These are phyloP conservation scores for Vombatus ursinus DNA, from an alignment of 2,113 vertebrate genomes.

Conservation along the genomic window DNA sequence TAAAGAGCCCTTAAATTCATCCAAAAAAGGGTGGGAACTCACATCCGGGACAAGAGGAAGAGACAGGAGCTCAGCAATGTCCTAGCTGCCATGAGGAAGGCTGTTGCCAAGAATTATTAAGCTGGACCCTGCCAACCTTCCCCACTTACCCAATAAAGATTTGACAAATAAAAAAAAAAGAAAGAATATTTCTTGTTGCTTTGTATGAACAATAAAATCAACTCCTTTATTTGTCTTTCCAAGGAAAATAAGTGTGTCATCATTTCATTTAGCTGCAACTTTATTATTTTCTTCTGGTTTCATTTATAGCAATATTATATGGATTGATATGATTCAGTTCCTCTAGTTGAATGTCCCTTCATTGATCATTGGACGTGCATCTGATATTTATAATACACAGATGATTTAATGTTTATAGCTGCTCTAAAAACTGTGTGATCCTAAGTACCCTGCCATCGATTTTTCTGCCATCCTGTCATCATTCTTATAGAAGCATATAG, in stretches of 20 bases:
- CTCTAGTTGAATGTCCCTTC: neutral
- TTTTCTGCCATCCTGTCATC: neutral
- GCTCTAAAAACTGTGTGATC: neutral
- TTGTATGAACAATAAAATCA: neutral
- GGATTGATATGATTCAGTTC: neutral
- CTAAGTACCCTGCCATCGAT: neutral
- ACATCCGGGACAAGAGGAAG: too few relatives aligned
- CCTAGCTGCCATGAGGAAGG: too few relatives aligned
- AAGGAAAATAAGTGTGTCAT: neutral
- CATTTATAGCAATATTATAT: neutral
- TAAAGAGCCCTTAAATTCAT: too few relatives aligned
- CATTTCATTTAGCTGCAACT: neutral
- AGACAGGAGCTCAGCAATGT: too few relatives aligned
- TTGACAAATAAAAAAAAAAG: too few relatives aligned
- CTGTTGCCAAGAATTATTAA: too few relatives aligned
- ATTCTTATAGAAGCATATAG: neutral
- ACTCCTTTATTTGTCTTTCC: neutral
- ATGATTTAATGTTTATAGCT: neutral
- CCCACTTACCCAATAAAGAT: too few relatives aligned
- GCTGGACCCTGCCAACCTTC: too few relatives aligned
- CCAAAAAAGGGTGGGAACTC: too few relatives aligned
- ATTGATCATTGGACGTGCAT: neutral
- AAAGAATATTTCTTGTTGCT: neutral
- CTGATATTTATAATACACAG: neutral
- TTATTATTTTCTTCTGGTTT: neutral